Conservation (phyloP, 1,140 invertebrate genomes). For the Euura lappo region DNA sequence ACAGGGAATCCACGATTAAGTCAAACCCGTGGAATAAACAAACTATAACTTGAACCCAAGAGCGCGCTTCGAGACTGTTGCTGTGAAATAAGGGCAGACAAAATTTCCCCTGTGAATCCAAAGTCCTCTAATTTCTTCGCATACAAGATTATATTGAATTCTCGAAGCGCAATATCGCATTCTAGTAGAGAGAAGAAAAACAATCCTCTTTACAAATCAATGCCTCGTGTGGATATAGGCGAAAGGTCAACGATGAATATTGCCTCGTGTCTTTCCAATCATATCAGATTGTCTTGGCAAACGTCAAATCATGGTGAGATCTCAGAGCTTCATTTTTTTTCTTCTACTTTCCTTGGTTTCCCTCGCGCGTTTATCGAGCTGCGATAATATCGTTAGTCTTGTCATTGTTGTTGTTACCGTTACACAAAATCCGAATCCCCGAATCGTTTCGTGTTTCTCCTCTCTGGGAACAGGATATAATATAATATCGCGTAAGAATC, state of each 20-base stretch:
- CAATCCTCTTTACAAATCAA: not conserved
- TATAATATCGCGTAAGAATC: too few species aligned
- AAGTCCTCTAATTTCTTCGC: not conserved
- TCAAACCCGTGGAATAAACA: not conserved
- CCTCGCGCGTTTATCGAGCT: not conserved
- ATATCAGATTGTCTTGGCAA: not conserved
- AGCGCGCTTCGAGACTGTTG: too few species aligned
- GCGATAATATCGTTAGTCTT: not conserved
- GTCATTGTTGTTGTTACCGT: not conserved
- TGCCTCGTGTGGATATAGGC: not conserved
- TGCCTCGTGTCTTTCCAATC: not conserved
- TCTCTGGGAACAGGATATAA: too few species aligned
- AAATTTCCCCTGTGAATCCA: not conserved
- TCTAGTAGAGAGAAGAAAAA: too few species aligned
- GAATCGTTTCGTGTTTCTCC: too few species aligned
- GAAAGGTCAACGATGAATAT: too few species aligned
- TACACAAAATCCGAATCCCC: too few species aligned
- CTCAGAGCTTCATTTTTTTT: not conserved
- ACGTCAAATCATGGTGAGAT: not conserved
- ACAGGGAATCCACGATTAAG: not conserved
- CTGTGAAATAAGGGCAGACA: not conserved
- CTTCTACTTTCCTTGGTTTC: not conserved
- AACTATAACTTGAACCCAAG: not conserved
- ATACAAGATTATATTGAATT: not conserved
- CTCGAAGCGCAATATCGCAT: too few species aligned